These are phyloP conservation scores for Saguinus midas DNA, from an alignment of 2,113 vertebrate genomes.

Conservation along the genomic window DNA sequence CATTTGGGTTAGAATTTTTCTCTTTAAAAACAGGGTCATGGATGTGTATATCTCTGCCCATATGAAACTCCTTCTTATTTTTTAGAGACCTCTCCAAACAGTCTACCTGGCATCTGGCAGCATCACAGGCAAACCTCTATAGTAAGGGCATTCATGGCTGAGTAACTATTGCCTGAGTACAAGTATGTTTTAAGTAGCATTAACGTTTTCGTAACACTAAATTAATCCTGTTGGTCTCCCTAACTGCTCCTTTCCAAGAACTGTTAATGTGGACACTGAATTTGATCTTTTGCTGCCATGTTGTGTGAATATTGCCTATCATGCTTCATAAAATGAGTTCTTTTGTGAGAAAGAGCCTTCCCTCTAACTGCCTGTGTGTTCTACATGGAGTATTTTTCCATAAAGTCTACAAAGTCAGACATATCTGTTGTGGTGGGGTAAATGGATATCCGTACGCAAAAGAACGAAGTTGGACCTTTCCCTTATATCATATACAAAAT, in stretches of 20 bases:
- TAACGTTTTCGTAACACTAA: neutral
- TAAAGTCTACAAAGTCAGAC: slow-evolving; percentile 15
- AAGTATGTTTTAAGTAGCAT: neutral
- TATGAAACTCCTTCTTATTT: neutral
- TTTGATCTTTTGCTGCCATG: neutral
- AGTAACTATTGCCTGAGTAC: neutral
- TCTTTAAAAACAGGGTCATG: slow-evolving; percentile 6
- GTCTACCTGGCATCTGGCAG: neutral
- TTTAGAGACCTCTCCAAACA: neutral
- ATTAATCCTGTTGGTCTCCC: neutral
- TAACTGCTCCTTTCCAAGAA: neutral
- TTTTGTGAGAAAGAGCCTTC: neutral
- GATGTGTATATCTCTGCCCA: neutral
- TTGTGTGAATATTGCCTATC: neutral
- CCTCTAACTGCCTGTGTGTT: neutral
- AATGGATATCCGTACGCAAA: neutral
- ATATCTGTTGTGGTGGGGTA: neutral
- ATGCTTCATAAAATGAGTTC: neutral
- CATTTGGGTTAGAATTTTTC: neutral
- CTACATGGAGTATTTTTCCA: neutral
- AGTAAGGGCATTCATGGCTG: neutral
- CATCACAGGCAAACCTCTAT: neutral
- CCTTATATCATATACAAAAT: neutral
- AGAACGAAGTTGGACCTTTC: neutral
- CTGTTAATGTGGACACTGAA: neutral